These are phyloP conservation scores for Sebastes matsubarae DNA, from an alignment of 2,797 vertebrate genomes.

Conservation along the genomic window DNA sequence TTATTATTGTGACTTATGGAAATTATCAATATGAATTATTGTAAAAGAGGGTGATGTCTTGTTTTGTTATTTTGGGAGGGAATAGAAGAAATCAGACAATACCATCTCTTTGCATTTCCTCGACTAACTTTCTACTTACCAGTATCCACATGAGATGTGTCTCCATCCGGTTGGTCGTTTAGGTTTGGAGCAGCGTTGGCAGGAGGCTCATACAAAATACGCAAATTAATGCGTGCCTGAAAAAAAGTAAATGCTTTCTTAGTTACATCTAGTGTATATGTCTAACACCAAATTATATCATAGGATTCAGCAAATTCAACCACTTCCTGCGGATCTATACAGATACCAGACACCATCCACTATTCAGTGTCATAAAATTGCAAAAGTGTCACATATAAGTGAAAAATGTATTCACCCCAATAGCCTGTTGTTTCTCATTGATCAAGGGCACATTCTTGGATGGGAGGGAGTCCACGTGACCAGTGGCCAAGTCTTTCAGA, in stretches of 20 bases:
- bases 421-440: conserved; percentile 89
- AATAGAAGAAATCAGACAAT: background rate
- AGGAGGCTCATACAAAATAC: conserved; percentile 90
- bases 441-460: conserved; percentile 87
- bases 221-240: conserved; percentile 90
- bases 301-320: background rate
- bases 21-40: background rate
- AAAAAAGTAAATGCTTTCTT: conserved; percentile 5
- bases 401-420: conserved; percentile 83
- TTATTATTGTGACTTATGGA: background rate
- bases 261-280: background rate
- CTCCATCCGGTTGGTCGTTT: conserved; percentile 61
- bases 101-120: background rate
- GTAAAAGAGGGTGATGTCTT: background rate
- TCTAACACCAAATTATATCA: background rate
- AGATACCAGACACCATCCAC: background rate
- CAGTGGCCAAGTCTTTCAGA: conserved; percentile 88
- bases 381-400: background rate
- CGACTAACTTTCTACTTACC: conserved; percentile 49
- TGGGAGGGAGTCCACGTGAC: conserved; percentile 86
- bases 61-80: background rate
- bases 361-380: background rate
- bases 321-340: background rate
- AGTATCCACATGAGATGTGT: conserved; percentile 51
- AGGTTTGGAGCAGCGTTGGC: conserved; percentile 58